These are phyloP conservation scores for Gopherus flavomarginatus DNA, from an alignment of 2,113 vertebrate species.

Conservation along the genomic window DNA sequence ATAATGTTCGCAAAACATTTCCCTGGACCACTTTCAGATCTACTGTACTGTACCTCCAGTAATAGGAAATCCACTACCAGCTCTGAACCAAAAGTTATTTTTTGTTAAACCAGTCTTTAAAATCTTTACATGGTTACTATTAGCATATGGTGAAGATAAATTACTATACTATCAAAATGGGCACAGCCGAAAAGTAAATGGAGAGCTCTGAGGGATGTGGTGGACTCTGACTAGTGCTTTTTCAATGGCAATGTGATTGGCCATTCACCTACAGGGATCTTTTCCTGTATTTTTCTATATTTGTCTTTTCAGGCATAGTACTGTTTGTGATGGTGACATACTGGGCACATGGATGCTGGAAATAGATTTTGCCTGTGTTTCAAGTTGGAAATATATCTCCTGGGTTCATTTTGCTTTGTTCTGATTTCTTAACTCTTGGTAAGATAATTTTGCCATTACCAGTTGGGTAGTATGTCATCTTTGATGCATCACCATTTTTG, in stretches of 20 bases:
- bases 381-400: background rate
- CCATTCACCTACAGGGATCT: background rate
- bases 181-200: background rate
- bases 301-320: background rate
- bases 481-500: rapidly evolving
- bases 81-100: background rate
- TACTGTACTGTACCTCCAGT: background rate
- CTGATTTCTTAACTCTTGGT: background rate
- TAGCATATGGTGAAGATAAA: background rate
- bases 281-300: background rate
- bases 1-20: background rate
- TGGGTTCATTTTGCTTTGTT: background rate
- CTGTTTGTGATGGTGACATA: background rate
- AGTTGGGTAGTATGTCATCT: background rate
- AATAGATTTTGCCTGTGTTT: background rate
- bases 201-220: background rate
- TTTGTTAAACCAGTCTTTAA: background rate
- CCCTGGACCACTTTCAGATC: background rate
- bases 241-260: background rate
- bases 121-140: background rate
- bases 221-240: background rate
- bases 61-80: background rate
- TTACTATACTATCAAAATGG: background rate
- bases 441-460: background rate
- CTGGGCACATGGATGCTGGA: background rate